A percentile compares a stretch with the other conserved stretches of the same genome.
These are phyloP conservation scores for Corythaixoides concolor DNA, from an alignment of 2,113 vertebrate species.

Conservation along the genomic window DNA sequence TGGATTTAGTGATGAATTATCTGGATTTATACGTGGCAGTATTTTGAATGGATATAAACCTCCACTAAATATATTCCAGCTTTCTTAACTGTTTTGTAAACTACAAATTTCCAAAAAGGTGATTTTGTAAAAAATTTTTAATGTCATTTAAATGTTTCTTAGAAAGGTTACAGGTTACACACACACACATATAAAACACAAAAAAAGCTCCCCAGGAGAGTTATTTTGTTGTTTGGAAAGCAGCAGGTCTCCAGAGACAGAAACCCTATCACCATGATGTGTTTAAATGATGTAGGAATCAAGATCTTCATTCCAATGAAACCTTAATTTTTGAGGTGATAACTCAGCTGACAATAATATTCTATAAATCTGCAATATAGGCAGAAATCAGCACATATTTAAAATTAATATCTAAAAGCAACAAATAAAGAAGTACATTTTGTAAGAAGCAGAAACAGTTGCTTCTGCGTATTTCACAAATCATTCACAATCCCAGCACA, in stretches of 20 bases:
- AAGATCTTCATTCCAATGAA: not conserved
- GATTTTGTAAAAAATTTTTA: fast-evolving
- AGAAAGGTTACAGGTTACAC: not conserved
- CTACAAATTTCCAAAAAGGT: not conserved
- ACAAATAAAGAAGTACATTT: not conserved
- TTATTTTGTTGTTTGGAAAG: not conserved
- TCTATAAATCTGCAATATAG: not conserved
- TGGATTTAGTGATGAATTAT: not conserved
- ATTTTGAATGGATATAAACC: not conserved
- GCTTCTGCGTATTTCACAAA: not conserved
- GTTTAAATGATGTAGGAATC: not conserved
- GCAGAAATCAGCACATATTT: not conserved
- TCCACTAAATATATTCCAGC: not conserved
- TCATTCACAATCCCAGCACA: not conserved
- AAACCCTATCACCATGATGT: not conserved
- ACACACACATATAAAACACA: not conserved
- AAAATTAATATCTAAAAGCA: not conserved
- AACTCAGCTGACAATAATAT: not conserved
- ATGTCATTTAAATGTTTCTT: not conserved
- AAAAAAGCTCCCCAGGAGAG: not conserved
- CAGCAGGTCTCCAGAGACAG: not conserved
- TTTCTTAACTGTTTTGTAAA: not conserved
- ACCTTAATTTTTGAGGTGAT: not conserved
- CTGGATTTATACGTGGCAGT: not conserved
- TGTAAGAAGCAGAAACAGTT: not conserved